Evolutionary conservation across 2,797 vertebrate genomes (phyloP), one percentile per base, ranked within the genome.

Genomic region (Ambastaia sidthimunki): DNA sequence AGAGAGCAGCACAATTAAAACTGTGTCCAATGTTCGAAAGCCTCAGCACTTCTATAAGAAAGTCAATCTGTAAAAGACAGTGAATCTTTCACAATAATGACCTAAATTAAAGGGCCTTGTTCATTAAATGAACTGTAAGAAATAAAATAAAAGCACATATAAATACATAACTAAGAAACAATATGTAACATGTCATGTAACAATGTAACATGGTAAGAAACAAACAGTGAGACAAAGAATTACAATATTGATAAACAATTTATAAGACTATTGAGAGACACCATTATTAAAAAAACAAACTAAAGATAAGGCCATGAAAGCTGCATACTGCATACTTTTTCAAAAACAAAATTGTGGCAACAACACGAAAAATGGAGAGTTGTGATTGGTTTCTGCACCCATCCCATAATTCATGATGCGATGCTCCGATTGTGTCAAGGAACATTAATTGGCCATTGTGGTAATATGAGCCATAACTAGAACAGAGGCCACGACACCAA

Each of bases 381-480:
- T 70, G 28, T 63, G 52, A 68, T 79, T 73, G 67, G 80, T 48
- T 83, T 78, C 55, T 37, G 63, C 60, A 48, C 12, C 37, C 19
- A 41, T 75, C 68, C 63, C 52, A 73, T 48, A 60, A 77, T 25
- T 80, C 54, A 82, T 54, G 65, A 74, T 54, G 47, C 65, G 31
- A 48, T 66, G 54, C 50, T 60, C 66, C 57, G 71, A 78, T 77
- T 54, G 74, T 55, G 70, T 68, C 63, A 80, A 41, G 69, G 63
- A 57, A 74, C 70, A 81, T 72, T 81, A 84, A 81, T 80, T 83
- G 85, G 74, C n/a, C 78, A 44, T 75, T 63, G 59, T 31, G 7
- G 54, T 69, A 69, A 59, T 41, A 28, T 34, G 47, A 50, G 48
- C 21, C 78, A 72, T 81, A 75, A 65, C 31, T 67, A 70, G 34